Percentiles rank a stretch among this genome's conserved stretches.
These are phyloP conservation scores for Pipistrellus pipistrellus DNA, from an alignment of 2,797 vertebrate genomes.

Conservation along the genomic window DNA sequence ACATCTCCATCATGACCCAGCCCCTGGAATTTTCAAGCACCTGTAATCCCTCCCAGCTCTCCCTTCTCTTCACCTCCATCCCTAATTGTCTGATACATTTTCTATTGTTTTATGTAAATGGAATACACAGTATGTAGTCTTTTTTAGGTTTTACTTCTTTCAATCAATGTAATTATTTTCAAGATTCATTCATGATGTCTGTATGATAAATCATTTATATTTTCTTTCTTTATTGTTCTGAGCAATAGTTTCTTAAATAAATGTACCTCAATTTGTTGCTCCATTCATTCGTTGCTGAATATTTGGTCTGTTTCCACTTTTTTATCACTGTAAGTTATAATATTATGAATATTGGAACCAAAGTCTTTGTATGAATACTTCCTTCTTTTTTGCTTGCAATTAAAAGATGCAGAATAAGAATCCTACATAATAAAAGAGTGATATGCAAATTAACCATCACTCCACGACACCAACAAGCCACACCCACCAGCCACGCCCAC, in stretches of 20 bases:
- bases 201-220: not conserved
- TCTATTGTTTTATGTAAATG: not conserved
- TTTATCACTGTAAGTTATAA: not conserved
- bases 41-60: not conserved
- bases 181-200: not conserved
- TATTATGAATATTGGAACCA: not conserved
- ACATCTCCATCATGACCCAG: too few relatives aligned
- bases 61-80: not conserved
- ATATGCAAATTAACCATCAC: too few relatives aligned
- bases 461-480: too few relatives aligned
- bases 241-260: not conserved
- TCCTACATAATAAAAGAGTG: too few relatives aligned
- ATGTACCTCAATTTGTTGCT: not conserved
- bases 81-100: not conserved
- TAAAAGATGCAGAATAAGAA: too few relatives aligned
- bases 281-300: not conserved
- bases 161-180: not conserved
- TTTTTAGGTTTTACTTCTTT: not conserved
- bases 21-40: not conserved
- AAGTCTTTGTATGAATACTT: not conserved
- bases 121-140: not conserved
- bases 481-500: too few relatives aligned
- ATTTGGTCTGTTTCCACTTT: not conserved
- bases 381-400: not conserved
- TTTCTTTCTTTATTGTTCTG: not conserved